Evolutionary conservation across 2,888 invertebrate genomes (phyloP).

Genomic region (Drosophila recens): DNA sequence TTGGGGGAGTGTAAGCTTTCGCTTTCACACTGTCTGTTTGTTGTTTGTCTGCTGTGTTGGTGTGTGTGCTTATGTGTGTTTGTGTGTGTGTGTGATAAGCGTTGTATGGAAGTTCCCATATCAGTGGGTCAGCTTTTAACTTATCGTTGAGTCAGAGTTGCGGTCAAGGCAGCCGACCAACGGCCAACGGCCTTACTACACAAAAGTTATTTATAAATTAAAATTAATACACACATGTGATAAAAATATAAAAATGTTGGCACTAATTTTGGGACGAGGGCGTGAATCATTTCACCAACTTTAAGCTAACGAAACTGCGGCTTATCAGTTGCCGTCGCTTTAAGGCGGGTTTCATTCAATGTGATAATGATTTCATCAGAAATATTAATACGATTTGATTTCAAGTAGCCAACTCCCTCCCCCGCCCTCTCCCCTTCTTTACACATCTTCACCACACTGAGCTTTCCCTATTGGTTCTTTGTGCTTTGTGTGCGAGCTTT

Average conservation of each 20-base stretch:
- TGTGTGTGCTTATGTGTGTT: background rate
- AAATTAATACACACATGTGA: conserved; percentile 9
- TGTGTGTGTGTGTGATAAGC: background rate
- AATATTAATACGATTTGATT: background rate
- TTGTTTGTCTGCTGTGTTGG: too few species aligned
- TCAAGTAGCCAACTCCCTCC: background rate
- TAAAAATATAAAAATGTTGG: conserved; percentile 17
- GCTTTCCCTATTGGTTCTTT: background rate
- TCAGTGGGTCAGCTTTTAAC: conserved; percentile 5
- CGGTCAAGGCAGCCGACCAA: conserved; percentile 6
- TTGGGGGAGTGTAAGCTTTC: background rate
- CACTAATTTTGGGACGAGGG: background rate
- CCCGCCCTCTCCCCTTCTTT: too few species aligned
- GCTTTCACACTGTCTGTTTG: conserved; percentile 1
- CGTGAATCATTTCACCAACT: background rate
- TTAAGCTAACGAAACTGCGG: background rate
- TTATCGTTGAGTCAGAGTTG: conserved; percentile 14
- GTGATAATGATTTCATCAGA: conserved; percentile 32
- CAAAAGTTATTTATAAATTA: conserved; percentile 15
- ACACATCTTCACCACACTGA: background rate
- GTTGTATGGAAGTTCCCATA: conserved; percentile 2
- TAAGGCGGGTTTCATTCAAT: background rate
- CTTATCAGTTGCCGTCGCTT: background rate
- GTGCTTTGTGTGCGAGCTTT: background rate
- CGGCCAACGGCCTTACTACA: conserved; percentile 19